Base-by-base conservation (phyloP, 1,140 invertebrate genomes). In the Pseudoatta argentina region DNA sequence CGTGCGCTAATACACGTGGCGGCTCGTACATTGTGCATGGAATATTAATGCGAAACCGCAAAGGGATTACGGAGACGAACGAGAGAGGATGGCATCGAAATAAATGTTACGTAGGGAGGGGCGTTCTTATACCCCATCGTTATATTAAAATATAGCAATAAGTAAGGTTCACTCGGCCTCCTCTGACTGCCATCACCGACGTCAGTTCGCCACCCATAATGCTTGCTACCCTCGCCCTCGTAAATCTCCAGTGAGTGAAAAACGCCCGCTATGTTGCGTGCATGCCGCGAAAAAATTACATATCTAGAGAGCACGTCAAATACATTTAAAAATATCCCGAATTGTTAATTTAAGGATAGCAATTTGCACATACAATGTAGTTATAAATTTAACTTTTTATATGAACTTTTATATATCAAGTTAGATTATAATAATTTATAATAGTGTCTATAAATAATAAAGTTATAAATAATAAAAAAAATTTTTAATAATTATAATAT, bases 61-160 rank as follows among this genome's bases (percentile, higher is more conserved):
- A 63, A 82, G 69, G 79, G 72, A 63, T 64, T 67, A 87, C 69
- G 24, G 27, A 75, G 76, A 83, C 14, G 18, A 76, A 63, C 16
- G 57, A 87, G 85, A 85, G 86, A 64, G 79, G 76, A 83, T 79
- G 86, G 87, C 88, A 90, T 87, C 91, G 91, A 91, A 91, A 92
- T 93, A 93, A 93, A 92, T 85, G 92, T 92, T 92, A 92, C 83
- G 86, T 77, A 16, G 88, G 83, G 76, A 87, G 88, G 72, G 82
- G 87, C 86, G 89, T 93, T 91, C 92, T 94, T 93, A 94, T 89
- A 89, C 88, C 91, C 88, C 91, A 87, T 92, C 92, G 91, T 94
- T 93, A 92, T 94, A 94, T 93, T 93, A 94, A 93, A 94, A 94
- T 93, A 93, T 93, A 92, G 91, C 91, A 93, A 92, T 93, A 93